Percentiles rank a stretch among this genome's conserved stretches.
Conservation (phyloP, 1,140 invertebrate species). For the Heterodera schachtii region DNA sequence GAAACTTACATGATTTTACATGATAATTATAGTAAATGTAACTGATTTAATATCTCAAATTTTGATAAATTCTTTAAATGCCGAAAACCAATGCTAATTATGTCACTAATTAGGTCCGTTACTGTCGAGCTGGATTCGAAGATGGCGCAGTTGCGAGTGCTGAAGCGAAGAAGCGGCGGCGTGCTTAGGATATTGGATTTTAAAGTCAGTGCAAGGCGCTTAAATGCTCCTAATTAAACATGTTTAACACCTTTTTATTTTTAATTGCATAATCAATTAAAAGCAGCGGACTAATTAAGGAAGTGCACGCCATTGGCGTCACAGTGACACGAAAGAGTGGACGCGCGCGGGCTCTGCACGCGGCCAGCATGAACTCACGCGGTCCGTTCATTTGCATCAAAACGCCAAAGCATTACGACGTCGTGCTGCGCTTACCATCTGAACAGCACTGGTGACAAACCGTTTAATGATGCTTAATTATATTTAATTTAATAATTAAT, state of each 20-base stretch:
- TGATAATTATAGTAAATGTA: no score
- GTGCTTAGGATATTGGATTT: conserved; percentile 69
- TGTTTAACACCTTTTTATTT: no score
- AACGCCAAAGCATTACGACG: conserved; percentile 88
- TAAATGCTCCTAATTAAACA: no score
- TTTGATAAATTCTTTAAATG: no score
- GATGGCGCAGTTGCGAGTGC: conserved; percentile 75
- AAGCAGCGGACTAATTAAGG: conserved; percentile 37
- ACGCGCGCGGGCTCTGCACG: conserved; percentile 67
- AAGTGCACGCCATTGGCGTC: conserved; percentile 77
- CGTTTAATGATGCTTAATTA: not conserved
- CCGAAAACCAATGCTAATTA: no score
- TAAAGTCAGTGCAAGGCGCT: conserved; percentile 53
- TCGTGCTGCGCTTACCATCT: conserved; percentile 68
- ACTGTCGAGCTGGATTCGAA: conserved; percentile 79
- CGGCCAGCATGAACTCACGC: conserved; percentile 49
- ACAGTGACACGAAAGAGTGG: conserved; percentile 74
- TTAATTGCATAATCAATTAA: no score
- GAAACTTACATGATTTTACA: no score
- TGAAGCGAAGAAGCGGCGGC: conserved; percentile 77
- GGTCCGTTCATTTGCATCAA: conserved; percentile 83
- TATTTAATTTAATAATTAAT: not conserved
- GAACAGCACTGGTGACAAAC: not conserved
- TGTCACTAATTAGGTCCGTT: conserved; percentile 72
- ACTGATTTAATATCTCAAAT: no score